A percentile compares a stretch with the other conserved stretches of the same genome.
phyloP scores from a whole-genome alignment of 2,113 vertebrate species.

The Mirounga angustirostris region DNA sequence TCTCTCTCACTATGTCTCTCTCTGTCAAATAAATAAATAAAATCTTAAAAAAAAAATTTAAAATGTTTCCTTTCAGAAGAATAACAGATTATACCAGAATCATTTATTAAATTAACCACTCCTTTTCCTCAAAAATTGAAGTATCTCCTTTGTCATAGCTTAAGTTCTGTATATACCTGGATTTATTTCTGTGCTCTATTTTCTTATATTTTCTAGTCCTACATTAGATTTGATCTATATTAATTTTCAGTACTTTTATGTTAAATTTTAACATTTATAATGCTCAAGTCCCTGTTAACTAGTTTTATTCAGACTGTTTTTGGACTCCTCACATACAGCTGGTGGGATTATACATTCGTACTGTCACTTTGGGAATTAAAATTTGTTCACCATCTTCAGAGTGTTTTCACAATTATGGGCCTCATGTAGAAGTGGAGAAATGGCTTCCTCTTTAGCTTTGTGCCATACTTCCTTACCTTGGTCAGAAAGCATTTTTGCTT shows the following conservation, averaged over 20 bases:
- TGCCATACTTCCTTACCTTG: background rate
- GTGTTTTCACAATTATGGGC: background rate
- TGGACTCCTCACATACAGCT: background rate
- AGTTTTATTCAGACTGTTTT: slow-evolving; percentile 11
- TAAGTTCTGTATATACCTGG: background rate
- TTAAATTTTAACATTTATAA: background rate
- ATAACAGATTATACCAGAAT: background rate
- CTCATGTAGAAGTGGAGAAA: background rate
- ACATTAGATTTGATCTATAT: background rate
- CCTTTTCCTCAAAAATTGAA: slow-evolving; percentile 24
- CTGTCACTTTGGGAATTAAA: background rate
- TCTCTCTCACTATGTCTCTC: too few relatives aligned
- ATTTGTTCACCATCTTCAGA: background rate
- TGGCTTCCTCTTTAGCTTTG: background rate
- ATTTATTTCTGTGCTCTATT: background rate
- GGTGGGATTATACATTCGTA: background rate
- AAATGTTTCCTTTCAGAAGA: background rate
- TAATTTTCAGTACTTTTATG: background rate
- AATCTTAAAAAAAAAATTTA: background rate
- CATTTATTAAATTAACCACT: background rate
- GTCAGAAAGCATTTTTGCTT: background rate
- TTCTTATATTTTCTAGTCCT: background rate
- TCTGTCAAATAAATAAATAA: too few relatives aligned
- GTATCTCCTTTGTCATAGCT: background rate
- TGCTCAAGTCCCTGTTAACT: background rate